Evolutionary conservation across 1,140 invertebrate genomes (phyloP), one percentile per base, ranked within the genome.

Genomic region (Propsilocerus akamusi): DNA sequence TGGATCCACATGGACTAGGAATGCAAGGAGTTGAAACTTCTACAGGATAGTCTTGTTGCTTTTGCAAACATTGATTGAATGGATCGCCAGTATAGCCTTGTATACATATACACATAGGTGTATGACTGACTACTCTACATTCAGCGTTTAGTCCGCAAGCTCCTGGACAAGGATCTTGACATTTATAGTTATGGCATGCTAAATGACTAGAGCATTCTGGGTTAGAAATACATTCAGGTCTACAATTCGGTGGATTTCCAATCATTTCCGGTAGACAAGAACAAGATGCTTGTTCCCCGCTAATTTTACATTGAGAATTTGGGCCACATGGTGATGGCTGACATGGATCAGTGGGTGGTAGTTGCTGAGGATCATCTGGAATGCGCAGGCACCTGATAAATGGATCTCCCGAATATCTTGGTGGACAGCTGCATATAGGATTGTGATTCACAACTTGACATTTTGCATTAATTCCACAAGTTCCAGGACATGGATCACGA

Each of bases 401-500:
- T 8, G 84, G 78, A 73, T 85, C 76, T 49, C 88, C 88, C 26
- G 71, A 80, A 58, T 76, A 87, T 46, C 80, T 80, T 22, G 66
- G 53, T n/a, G 70, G 65, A 59, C 86, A 91, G 53, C 72, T 76
- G 60, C 86, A 91, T n/a, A 74, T 71, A 12, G 85, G 82, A 30
- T 80, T 68, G 61, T 89, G 86, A 60, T 83, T 84, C 14, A 83
- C 72, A 1, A 86, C 83, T 54, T 76, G 76, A 58, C 86, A 88
- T 50, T 83, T 74, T 24, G 85, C 81, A 64, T 87, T 84, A 2
- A 69, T 62, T n/a, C 86, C 86, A 67, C 86, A 90, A 37, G 77
- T 75, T 55, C 80, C 82, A 30, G 77, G 75, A 63, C 86, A 91
- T 6, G 86, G 86, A 66, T 91, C 80, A 10, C 76, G 65, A 58